phyloP scores from a whole-genome alignment of 2,113 vertebrate genomes.

The Sporophila hypoxantha region DNA sequence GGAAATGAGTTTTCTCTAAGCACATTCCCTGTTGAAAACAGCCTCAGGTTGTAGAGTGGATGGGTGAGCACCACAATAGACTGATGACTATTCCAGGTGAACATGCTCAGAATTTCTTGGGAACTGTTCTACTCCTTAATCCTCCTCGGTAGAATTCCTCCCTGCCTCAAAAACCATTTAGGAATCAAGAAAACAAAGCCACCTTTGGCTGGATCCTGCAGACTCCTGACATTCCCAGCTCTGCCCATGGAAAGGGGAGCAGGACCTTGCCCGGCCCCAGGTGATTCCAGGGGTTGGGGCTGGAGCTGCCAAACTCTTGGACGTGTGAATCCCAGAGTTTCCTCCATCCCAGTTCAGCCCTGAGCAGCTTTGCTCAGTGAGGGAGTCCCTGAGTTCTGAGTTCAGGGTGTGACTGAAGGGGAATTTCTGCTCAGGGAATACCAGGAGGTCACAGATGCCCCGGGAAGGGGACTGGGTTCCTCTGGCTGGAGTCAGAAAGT shows the following conservation, averaged over 20 bases:
- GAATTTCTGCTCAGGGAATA: not conserved
- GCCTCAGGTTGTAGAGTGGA: not conserved
- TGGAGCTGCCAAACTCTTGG: not conserved
- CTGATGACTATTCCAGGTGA: not conserved
- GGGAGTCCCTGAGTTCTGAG: not conserved
- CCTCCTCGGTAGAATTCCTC: not conserved
- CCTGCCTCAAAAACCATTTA: not conserved
- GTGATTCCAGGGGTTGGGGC: not conserved
- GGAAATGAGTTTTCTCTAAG: not conserved
- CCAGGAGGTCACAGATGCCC: not conserved
- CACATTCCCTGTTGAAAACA: not conserved
- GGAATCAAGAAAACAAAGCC: not conserved
- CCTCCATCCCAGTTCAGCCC: not conserved
- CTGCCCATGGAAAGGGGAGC: fast-evolving
- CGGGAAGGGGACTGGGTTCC: not conserved
- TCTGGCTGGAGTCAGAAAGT: not conserved
- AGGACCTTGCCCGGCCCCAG: not conserved
- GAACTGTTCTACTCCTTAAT: not conserved
- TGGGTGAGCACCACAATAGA: not conserved
- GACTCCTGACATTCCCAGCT: not conserved
- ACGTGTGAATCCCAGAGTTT: not conserved
- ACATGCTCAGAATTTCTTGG: not conserved
- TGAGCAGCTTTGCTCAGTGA: not conserved
- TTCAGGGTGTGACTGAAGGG: not conserved
- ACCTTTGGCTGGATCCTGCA: not conserved